Evolutionary conservation across 30 jellyfish, hydroid and myxozoan species (phyloP).

Genomic region (Aurelia coerulea): DNA sequence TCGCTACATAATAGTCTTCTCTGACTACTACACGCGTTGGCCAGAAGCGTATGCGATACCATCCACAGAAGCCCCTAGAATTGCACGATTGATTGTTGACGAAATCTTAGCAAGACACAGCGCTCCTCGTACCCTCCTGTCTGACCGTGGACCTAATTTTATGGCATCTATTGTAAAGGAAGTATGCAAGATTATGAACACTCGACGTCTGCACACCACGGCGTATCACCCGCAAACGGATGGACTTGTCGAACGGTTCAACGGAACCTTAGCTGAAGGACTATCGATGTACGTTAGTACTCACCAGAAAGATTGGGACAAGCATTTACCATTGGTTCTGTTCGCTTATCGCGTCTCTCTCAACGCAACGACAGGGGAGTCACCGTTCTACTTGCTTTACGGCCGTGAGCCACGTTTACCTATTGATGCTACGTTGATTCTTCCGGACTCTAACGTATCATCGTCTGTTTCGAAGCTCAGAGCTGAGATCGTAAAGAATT

Average conservation of each 20-base stretch:
- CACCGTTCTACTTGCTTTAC: slow-evolving; percentile 48
- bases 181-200: slow-evolving; percentile 30
- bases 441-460: slow-evolving; percentile 22
- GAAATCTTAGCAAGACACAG: not conserved
- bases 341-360: slow-evolving; percentile 59
- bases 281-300: slow-evolving; percentile 48
- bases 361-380: slow-evolving; percentile 44
- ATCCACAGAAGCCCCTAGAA: not conserved
- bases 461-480: slow-evolving; percentile 31
- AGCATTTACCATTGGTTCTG: slow-evolving; percentile 28
- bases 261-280: slow-evolving; percentile 4
- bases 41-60: slow-evolving; percentile 33
- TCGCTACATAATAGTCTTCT: slow-evolving; percentile 33
- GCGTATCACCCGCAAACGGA: slow-evolving; percentile 43
- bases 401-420: slow-evolving; percentile 53
- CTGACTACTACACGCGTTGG: slow-evolving; percentile 20
- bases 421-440: slow-evolving; percentile 23
- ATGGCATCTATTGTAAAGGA: slow-evolving; percentile 25
- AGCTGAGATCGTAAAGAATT: slow-evolving; percentile 23
- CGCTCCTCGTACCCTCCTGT: slow-evolving; percentile 6
- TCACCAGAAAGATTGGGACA: slow-evolving; percentile 61
- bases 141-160: slow-evolving; percentile 40
- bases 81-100: slow-evolving; percentile 33
- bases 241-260: slow-evolving; percentile 9
- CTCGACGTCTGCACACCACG: slow-evolving; percentile 9